Conservation (phyloP, 2,797 vertebrate genomes). For the Pampus argenteus region DNA sequence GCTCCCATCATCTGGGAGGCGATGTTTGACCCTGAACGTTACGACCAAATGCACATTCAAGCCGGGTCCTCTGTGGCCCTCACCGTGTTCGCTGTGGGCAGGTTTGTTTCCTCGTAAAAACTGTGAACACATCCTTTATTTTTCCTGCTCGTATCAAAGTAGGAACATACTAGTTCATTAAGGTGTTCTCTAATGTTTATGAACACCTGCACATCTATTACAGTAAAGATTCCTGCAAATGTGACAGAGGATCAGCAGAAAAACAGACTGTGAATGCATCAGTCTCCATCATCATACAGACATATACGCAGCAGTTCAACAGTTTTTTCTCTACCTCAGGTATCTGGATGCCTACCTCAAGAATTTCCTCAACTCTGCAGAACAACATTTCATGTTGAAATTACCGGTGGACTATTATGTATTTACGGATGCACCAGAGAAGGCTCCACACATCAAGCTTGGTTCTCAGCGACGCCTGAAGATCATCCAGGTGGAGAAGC, state of each 20-base stretch:
- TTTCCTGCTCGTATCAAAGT: too few relatives aligned
- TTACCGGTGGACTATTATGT: conserved; percentile 56
- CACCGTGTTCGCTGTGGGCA: conserved; percentile 75
- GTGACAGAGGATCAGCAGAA: too few relatives aligned
- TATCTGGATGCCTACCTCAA: conserved; percentile 63
- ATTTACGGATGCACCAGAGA: conserved; percentile 51
- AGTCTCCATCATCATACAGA: too few relatives aligned
- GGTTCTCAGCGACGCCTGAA: conserved; percentile 20
- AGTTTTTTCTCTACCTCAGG: conserved; percentile 25
- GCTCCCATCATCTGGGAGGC: conserved; percentile 83
- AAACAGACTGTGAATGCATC: too few relatives aligned
- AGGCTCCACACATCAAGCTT: conserved; percentile 11
- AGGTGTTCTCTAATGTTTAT: too few relatives aligned
- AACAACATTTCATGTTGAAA: conserved; percentile 56
- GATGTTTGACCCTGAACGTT: conserved; percentile 69
- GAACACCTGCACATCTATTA: too few relatives aligned
- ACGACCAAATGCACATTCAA: conserved; percentile 55
- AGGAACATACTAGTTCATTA: too few relatives aligned
- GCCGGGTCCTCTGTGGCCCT: conserved; percentile 65
- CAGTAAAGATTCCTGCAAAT: too few relatives aligned
- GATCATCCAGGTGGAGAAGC: conserved; percentile 32
- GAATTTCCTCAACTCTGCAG: conserved; percentile 52
- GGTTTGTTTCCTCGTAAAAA: conserved; percentile 61
- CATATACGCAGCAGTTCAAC: too few relatives aligned
- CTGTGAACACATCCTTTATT: neutral